Conservation (phyloP, 30 jellyfish, hydroid and myxozoan genomes). For the Turritopsis dohrnii region DNA sequence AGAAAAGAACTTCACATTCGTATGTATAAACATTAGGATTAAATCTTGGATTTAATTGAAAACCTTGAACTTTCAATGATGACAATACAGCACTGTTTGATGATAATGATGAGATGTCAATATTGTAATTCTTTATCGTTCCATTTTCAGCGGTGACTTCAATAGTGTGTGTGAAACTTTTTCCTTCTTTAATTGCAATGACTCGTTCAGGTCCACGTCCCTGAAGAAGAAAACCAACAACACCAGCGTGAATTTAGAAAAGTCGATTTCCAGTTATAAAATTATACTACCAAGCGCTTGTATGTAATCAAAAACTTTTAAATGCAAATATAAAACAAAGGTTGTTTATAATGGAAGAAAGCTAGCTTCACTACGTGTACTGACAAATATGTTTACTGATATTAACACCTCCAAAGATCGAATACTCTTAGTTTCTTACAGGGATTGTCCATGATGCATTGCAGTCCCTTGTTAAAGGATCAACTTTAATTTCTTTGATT, state of each 20-base stretch:
- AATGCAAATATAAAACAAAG: too few species aligned
- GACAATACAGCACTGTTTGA: slow-evolving; percentile 57
- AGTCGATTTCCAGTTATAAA: neutral
- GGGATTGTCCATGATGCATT: slow-evolving; percentile 75
- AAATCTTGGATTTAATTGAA: slow-evolving; percentile 43
- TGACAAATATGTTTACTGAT: too few species aligned
- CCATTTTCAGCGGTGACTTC: slow-evolving; percentile 97
- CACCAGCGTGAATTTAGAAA: neutral
- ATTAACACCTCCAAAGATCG: neutral
- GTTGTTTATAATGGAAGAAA: neutral
- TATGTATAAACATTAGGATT: slow-evolving; percentile 27
- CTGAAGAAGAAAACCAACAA: slow-evolving; percentile 22
- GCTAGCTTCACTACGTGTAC: too few species aligned
- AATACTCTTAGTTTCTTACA: slow-evolving; percentile 28
- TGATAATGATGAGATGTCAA: slow-evolving; percentile 43
- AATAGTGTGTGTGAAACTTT: slow-evolving; percentile 9
- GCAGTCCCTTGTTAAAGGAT: slow-evolving; percentile 63
- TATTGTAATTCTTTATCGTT: slow-evolving; percentile 43
- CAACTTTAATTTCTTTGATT: slow-evolving; percentile 26
- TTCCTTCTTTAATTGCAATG: slow-evolving; percentile 54
- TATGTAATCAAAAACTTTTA: too few species aligned
- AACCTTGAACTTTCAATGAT: slow-evolving; percentile 34
- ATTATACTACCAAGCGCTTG: too few species aligned
- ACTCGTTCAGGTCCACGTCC: slow-evolving; percentile 54
- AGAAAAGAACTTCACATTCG: slow-evolving; percentile 47